These are phyloP conservation scores for Oceanodroma leucorhoa DNA, from an alignment of 2,797 vertebrate genomes.

Conservation along the genomic window DNA sequence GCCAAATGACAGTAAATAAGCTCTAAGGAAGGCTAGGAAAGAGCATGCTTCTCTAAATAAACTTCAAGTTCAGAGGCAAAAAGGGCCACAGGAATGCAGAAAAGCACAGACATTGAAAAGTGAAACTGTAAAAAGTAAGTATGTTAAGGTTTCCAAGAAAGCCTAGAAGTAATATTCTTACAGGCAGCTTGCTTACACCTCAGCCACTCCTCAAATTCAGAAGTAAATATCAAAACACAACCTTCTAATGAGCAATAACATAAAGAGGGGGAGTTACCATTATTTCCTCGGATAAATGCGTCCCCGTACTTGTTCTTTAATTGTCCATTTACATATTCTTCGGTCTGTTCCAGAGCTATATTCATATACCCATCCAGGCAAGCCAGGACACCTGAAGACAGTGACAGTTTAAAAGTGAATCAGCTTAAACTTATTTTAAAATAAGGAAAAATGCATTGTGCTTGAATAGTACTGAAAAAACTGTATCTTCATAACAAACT, in stretches of 20 bases:
- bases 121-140: background rate
- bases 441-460: background rate
- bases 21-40: background rate
- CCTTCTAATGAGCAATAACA: background rate
- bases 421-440: background rate
- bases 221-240: background rate
- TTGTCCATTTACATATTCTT: conserved; percentile 98
- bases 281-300: conserved; percentile 97
- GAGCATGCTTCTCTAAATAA: background rate
- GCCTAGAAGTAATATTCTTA: background rate
- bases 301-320: conserved; percentile 99
- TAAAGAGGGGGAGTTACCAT: conserved; percentile 79
- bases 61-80: background rate
- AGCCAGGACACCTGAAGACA: conserved; percentile 89
- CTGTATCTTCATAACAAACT: background rate
- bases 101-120: background rate
- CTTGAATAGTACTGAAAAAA: background rate
- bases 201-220: background rate
- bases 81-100: background rate
- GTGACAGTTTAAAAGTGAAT: background rate
- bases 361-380: conserved; percentile 99
- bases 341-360: conserved; percentile 97
- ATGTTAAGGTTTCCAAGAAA: background rate
- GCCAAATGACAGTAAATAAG: background rate
- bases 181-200: background rate